phyloP scores from a whole-genome alignment of 2,888 invertebrate species.

The Monoplex corrugatus region DNA sequence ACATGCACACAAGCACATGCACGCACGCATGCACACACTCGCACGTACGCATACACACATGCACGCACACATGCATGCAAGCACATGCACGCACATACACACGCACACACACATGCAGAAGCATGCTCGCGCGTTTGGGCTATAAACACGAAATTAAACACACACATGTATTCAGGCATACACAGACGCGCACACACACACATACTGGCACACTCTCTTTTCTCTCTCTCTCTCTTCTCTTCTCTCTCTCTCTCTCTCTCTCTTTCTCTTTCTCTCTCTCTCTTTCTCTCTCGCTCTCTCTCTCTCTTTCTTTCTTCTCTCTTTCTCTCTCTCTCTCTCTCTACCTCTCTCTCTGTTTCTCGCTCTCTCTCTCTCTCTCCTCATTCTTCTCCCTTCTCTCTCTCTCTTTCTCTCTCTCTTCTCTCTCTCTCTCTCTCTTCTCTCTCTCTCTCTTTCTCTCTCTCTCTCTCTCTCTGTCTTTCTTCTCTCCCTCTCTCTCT shows the following conservation, averaged over 20 bases:
- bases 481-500: too few relatives aligned
- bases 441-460: too few relatives aligned
- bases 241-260: too few relatives aligned
- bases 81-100: conserved; percentile 28
- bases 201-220: too few relatives aligned
- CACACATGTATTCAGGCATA: conserved; percentile 18
- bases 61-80: background rate
- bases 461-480: too few relatives aligned
- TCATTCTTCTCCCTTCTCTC: background rate
- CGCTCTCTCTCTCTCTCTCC: background rate
- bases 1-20: background rate
- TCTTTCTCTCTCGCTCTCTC: too few relatives aligned
- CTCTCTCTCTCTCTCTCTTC: too few relatives aligned
- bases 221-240: too few relatives aligned
- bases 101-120: conserved; percentile 40
- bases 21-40: conserved; percentile 2
- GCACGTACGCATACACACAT: conserved; percentile 38
- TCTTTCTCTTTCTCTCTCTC: too few relatives aligned
- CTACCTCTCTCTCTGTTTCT: background rate
- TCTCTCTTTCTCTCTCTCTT: too few relatives aligned
- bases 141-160: background rate
- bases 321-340: conserved; percentile 14
- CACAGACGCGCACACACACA: too few relatives aligned
- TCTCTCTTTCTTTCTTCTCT: too few relatives aligned
- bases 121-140: background rate